Conservation (phyloP, 2,888 invertebrate genomes). For the Ectemnius continuus region DNA sequence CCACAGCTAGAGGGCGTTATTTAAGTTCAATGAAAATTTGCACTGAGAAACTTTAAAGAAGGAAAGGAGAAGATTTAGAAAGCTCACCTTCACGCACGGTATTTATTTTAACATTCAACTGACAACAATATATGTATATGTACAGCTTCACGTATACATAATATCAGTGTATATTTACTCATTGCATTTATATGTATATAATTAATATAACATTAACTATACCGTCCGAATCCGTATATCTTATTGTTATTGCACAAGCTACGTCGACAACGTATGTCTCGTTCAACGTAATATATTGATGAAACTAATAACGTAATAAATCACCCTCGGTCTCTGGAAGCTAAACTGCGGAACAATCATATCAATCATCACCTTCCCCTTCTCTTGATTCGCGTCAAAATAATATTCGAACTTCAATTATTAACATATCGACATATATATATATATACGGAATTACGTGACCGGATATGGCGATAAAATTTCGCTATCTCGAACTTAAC, state of each 20-base stretch:
- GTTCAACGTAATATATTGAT: conserved; percentile 45
- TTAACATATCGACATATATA: too few relatives aligned
- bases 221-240: conserved; percentile 44
- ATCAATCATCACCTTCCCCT: conserved; percentile 15
- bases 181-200: conserved; percentile 47
- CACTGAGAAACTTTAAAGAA: too few relatives aligned
- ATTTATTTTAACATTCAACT: conserved; percentile 76
- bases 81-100: conserved; percentile 62
- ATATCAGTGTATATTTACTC: conserved; percentile 59
- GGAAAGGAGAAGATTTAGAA: too few relatives aligned
- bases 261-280: conserved; percentile 49
- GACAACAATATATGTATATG: conserved; percentile 75
- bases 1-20: too few relatives aligned
- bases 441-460: too few relatives aligned
- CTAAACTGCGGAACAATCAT: conserved; percentile 41
- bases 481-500: too few relatives aligned
- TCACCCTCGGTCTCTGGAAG: conserved; percentile 34
- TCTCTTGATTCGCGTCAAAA: conserved; percentile 25
- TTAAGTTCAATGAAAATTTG: too few relatives aligned
- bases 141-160: conserved; percentile 66
- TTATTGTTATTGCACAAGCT: conserved; percentile 64
- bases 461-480: too few relatives aligned
- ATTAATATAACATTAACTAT: conserved; percentile 50
- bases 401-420: conserved; percentile 33
- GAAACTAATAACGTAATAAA: conserved; percentile 47